Conservation (phyloP, 2,797 vertebrate species). For the Silurus lanzhouensis region DNA sequence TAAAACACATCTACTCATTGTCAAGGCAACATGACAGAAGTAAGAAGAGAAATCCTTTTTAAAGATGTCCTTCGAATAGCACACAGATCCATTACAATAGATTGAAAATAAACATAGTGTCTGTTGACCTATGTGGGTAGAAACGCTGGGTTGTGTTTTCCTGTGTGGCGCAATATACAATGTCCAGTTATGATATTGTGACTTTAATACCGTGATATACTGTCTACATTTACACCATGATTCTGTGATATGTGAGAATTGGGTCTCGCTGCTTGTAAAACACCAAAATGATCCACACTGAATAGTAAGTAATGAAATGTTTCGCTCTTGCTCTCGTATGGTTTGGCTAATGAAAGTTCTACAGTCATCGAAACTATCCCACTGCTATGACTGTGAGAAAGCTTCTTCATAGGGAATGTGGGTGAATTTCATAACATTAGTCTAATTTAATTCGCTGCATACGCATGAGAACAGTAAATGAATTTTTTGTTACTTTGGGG, state of each 20-base stretch:
- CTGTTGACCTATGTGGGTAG: background rate
- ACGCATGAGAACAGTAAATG: background rate
- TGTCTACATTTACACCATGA: background rate
- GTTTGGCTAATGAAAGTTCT: slow-evolving; percentile 11
- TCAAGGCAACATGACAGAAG: background rate
- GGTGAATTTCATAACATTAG: background rate
- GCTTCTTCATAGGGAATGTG: background rate
- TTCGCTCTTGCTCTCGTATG: background rate
- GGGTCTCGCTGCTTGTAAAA: background rate
- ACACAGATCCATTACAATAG: too few species aligned
- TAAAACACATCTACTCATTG: background rate
- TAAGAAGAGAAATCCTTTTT: background rate
- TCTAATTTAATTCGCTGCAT: background rate
- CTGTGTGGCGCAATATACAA: background rate
- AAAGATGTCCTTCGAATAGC: background rate
- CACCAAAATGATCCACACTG: background rate
- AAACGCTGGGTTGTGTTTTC: background rate
- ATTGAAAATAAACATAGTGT: background rate
- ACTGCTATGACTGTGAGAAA: background rate
- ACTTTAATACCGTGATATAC: background rate
- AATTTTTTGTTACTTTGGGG: background rate
- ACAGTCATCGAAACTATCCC: background rate
- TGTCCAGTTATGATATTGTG: background rate
- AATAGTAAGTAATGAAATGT: background rate
- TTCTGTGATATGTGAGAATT: background rate